phyloP scores from a whole-genome alignment of 2,888 invertebrate species.

The Eucriotettix oculatus region DNA sequence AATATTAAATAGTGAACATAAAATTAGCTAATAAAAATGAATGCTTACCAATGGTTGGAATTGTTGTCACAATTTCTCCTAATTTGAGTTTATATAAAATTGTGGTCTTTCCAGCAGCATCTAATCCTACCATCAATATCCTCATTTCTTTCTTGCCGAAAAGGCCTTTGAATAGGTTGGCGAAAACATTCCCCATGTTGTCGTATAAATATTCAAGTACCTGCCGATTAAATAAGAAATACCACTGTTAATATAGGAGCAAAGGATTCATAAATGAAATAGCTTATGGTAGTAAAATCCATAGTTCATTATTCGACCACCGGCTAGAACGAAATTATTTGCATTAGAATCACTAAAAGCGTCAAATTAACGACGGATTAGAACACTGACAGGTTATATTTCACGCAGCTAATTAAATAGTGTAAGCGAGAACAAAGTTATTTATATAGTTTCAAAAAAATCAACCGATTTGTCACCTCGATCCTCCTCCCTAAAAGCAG shows the following conservation, averaged over 20 bases:
- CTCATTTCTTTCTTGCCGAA: conserved; percentile 99
- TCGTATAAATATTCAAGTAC: conserved; percentile 28
- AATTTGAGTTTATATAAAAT: conserved; percentile 99
- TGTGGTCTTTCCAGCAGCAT: conserved; percentile 99
- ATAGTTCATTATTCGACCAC: no score
- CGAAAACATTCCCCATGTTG: conserved; percentile 95
- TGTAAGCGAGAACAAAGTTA: no score
- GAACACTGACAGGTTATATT: no score
- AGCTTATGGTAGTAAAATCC: no score
- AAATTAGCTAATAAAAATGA: conserved; percentile 5
- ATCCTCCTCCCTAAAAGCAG: neutral
- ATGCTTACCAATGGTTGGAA: conserved; percentile 92
- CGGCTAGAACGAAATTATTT: no score
- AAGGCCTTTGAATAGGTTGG: conserved; percentile 94
- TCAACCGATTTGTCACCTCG: neutral
- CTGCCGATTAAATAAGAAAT: conserved; percentile 21
- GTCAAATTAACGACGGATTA: no score
- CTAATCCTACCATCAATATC: conserved; percentile 98
- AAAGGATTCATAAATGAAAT: no score
- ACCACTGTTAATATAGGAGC: no score
- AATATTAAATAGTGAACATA: no score
- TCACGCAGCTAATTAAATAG: no score
- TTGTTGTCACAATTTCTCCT: conserved; percentile 99
- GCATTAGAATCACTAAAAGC: no score
- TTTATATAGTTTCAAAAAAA: conserved; percentile 17